phyloP scores from a whole-genome alignment of 2,113 vertebrate genomes.

The Megalops atlanticus region DNA sequence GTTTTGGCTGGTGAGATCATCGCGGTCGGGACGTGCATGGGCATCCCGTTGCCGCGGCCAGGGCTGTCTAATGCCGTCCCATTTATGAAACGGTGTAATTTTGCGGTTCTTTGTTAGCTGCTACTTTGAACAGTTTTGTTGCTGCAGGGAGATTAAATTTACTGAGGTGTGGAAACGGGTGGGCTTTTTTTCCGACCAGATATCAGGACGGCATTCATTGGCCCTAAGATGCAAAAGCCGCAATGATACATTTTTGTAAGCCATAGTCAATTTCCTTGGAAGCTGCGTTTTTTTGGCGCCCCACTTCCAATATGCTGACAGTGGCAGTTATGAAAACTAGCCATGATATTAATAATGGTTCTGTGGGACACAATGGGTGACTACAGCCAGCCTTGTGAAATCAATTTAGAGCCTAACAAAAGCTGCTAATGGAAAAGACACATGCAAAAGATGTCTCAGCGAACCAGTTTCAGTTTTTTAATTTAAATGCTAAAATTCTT shows the following conservation, averaged over 20 bases:
- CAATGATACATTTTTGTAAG: slow-evolving; percentile 11
- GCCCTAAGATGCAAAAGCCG: slow-evolving; percentile 37
- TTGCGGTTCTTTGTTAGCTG: slow-evolving; percentile 55
- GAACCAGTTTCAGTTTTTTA: neutral
- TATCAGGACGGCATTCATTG: slow-evolving; percentile 9
- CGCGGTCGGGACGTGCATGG: slow-evolving; percentile 53
- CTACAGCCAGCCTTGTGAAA: slow-evolving; percentile 56
- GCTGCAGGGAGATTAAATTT: slow-evolving; percentile 56
- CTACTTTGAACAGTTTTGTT: slow-evolving; percentile 53
- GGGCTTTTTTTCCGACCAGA: slow-evolving; percentile 45
- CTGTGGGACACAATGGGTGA: slow-evolving; percentile 53
- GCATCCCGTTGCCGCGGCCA: slow-evolving; percentile 42
- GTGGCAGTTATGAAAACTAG: slow-evolving; percentile 55
- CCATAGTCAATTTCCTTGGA: slow-evolving; percentile 44
- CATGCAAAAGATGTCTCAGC: slow-evolving; percentile 26
- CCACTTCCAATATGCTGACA: slow-evolving; percentile 59
- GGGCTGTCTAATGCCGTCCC: neutral
- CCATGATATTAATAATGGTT: slow-evolving; percentile 55
- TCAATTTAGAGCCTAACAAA: slow-evolving; percentile 62
- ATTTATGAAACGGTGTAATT: slow-evolving; percentile 52
- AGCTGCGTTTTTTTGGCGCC: slow-evolving; percentile 34
- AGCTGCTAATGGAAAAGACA: slow-evolving; percentile 46
- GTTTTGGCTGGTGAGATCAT: slow-evolving; percentile 54
- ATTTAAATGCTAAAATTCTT: slow-evolving; percentile 30
- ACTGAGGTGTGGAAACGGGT: slow-evolving; percentile 58